Conservation (phyloP, 1,140 invertebrate species). For the Atta colombica region DNA sequence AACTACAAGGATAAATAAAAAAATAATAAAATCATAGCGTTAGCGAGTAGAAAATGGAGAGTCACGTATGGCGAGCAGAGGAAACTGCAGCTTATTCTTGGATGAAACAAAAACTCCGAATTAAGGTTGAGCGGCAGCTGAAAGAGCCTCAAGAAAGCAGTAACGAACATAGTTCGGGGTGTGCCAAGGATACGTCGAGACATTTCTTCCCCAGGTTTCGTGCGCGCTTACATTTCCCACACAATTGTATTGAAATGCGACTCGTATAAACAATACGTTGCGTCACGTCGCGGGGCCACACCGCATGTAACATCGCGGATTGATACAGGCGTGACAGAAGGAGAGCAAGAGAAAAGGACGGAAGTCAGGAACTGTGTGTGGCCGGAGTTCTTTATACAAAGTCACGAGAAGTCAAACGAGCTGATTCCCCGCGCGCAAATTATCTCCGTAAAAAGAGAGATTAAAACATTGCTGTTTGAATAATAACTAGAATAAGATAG, state of each 20-base stretch:
- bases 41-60: neutral
- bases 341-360: constrained; percentile 42
- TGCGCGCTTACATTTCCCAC: constrained; percentile 73
- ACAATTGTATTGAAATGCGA: constrained; percentile 82
- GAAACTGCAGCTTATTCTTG: constrained; percentile 34
- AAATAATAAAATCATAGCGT: constrained; percentile 28
- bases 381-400: constrained; percentile 8
- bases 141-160: constrained; percentile 32
- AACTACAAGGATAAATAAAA: constrained; percentile 15
- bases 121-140: constrained; percentile 12
- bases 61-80: neutral
- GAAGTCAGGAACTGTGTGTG: neutral
- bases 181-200: constrained; percentile 78
- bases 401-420: neutral
- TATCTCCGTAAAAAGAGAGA: neutral
- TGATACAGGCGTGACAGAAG: constrained; percentile 73
- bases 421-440: neutral
- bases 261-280: constrained; percentile 80
- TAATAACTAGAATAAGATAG: constrained; percentile 12
- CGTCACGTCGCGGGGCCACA: constrained; percentile 73
- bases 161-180: constrained; percentile 53
- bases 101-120: constrained; percentile 46
- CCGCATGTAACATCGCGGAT: constrained; percentile 28
- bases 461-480: constrained; percentile 5
- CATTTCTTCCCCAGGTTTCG: constrained; percentile 74